Base-by-base conservation (phyloP, 2,797 vertebrate genomes). In the Intellagama lesueurii region DNA sequence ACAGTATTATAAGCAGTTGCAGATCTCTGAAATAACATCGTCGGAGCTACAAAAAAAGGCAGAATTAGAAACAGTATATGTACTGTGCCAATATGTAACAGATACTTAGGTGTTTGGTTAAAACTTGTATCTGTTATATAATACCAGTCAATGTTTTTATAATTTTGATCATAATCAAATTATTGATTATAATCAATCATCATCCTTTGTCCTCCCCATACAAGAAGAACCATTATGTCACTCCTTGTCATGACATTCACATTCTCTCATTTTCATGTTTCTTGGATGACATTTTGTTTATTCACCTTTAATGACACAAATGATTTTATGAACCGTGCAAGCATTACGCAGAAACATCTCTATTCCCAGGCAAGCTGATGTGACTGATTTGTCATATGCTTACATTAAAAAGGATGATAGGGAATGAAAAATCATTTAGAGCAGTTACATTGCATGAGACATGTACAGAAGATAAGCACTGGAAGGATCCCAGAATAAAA, bases 271-370 rank as follows among this genome's bases (percentile, higher is more conserved):
- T 91, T 86, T 64, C 73, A 77, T 69, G 35, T 78, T 86, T 47
- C 30, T 32, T 76, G 78, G 32, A 85, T 77, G 75, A 82, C 82
- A 81, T 73, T 35, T 82, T 47, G 52, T 88, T 91, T 91, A 82
- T 81, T 68, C 26, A 70, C 28, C 77, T n/a, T 40, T 26, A 3
- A 26, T 79, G 72, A 86, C 35, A 94, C 70, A 83, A 91, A 90
- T 91, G 7, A 9, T 32, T 88, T 87, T 92, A 75, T 86, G 86
- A 95, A 94, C 66, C 88, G 82, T 90, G 75, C 73, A 86, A 81
- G 26, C 35, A 83, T 87, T 85, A 78, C 28, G 82, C 24, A 72
- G 30, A 83, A 88, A 87, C 60, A 88, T 88, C 83, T 88, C 49
- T 88, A 82, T 86, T 88, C 91, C 86, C 77, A 5, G 76, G 85